A percentile compares a stretch with the other conserved stretches of the same genome.
Evolutionary conservation across 2,888 invertebrate genomes (phyloP).

Genomic region (Melikaiella ostensackeni): DNA sequence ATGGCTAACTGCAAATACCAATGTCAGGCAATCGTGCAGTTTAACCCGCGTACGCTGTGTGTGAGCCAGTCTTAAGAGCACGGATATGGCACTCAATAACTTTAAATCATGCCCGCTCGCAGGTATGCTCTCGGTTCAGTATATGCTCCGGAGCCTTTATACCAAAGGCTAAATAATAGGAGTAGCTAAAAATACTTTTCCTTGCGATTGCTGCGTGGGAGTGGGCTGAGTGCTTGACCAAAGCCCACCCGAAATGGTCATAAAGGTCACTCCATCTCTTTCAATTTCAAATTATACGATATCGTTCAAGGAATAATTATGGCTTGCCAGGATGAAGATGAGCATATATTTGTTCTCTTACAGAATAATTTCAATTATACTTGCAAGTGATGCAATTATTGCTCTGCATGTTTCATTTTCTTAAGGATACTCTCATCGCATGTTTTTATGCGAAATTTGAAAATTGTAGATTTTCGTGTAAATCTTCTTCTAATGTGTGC

Average conservation of each 20-base stretch:
- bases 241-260: not conserved
- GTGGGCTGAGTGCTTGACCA: not conserved
- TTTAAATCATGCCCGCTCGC: slow-evolving; percentile 70
- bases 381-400: too few relatives aligned
- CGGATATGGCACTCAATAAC: slow-evolving; percentile 72
- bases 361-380: not conserved
- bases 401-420: too few relatives aligned
- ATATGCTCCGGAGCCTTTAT: slow-evolving; percentile 40
- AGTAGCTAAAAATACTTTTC: slow-evolving; percentile 44
- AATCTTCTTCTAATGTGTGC: too few relatives aligned
- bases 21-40: slow-evolving; percentile 28
- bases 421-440: too few relatives aligned
- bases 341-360: not conserved
- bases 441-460: too few relatives aligned
- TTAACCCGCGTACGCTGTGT: slow-evolving; percentile 43
- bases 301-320: slow-evolving; percentile 1
- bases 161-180: slow-evolving; percentile 58
- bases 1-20: slow-evolving; percentile 39
- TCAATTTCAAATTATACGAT: not conserved
- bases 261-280: not conserved
- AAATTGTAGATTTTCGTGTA: too few relatives aligned
- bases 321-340: not conserved
- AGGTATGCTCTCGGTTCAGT: slow-evolving; percentile 47
- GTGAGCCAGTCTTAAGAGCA: slow-evolving; percentile 61
- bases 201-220: not conserved